These are phyloP conservation scores for Tichodroma muraria DNA, from an alignment of 2,113 vertebrate species.

Conservation along the genomic window DNA sequence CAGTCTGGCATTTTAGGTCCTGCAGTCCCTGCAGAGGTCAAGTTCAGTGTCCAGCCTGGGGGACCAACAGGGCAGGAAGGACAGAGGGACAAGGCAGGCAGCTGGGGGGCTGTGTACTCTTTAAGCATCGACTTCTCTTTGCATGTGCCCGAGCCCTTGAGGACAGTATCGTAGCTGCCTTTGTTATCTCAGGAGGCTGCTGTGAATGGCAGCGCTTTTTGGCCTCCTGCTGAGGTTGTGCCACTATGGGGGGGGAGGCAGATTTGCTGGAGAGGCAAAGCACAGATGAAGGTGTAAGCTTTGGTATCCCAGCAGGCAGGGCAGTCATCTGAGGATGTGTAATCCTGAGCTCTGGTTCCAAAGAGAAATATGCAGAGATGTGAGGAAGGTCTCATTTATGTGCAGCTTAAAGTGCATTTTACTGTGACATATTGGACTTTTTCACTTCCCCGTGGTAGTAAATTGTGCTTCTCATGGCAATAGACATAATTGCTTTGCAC, in stretches of 20 bases:
- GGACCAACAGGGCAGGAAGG: background rate
- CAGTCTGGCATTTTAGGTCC: background rate
- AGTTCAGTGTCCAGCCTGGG: background rate
- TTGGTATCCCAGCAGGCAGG: background rate
- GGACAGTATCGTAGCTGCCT: fast-evolving
- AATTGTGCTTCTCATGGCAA: background rate
- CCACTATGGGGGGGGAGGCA: background rate
- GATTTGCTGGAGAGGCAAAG: background rate
- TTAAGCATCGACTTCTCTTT: background rate
- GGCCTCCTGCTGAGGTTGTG: background rate
- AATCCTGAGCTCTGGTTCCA: background rate
- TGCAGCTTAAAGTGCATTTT: background rate
- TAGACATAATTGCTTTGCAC: conserved; percentile 15
- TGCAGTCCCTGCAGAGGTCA: background rate
- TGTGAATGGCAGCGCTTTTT: background rate
- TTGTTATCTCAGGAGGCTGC: background rate
- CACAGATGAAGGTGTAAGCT: background rate
- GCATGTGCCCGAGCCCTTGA: fast-evolving
- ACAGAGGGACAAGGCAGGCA: background rate
- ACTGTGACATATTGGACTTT: background rate
- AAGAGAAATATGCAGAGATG: background rate
- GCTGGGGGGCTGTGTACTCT: fast-evolving
- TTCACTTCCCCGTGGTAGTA: background rate
- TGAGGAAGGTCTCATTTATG: background rate
- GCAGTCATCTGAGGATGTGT: background rate